Evolutionary conservation across 2,797 vertebrate species (phyloP).

Genomic region (Gymnodraco acuticeps): DNA sequence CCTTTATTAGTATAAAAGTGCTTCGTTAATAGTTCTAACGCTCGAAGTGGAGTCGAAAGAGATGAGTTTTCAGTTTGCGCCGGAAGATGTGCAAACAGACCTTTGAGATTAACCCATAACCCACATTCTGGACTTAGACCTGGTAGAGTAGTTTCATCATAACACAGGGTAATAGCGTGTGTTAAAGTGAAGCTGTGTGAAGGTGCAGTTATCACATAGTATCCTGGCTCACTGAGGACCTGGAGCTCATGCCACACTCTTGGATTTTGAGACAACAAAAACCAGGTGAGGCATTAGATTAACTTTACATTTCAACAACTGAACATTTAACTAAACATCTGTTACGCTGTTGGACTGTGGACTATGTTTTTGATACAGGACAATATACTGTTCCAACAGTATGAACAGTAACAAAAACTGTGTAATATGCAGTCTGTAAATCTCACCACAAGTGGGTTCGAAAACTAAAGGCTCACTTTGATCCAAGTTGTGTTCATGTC

Average conservation of each 20-base stretch:
- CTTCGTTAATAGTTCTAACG: too few species aligned
- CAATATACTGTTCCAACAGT: neutral
- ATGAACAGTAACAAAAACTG: neutral
- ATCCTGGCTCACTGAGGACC: neutral
- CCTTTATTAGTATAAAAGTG: too few species aligned
- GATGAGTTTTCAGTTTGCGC: too few species aligned
- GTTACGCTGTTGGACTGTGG: neutral
- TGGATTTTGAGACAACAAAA: conserved; percentile 11
- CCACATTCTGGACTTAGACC: conserved; percentile 50
- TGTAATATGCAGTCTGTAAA: neutral
- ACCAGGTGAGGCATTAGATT: conserved; percentile 36
- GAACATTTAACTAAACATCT: neutral
- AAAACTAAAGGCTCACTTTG: too few species aligned
- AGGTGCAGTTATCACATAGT: neutral
- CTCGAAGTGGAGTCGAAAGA: too few species aligned
- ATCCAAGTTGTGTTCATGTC: too few species aligned
- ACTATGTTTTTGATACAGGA: neutral
- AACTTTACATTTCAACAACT: neutral
- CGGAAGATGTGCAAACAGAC: too few species aligned
- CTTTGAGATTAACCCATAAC: neutral
- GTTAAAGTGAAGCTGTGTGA: neutral
- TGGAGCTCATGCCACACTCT: neutral
- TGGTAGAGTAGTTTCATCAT: neutral
- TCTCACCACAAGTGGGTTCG: neutral
- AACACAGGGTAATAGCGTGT: neutral